Evolutionary conservation across 2,888 invertebrate species (phyloP).

Genomic region (Operophtera brumata): DNA sequence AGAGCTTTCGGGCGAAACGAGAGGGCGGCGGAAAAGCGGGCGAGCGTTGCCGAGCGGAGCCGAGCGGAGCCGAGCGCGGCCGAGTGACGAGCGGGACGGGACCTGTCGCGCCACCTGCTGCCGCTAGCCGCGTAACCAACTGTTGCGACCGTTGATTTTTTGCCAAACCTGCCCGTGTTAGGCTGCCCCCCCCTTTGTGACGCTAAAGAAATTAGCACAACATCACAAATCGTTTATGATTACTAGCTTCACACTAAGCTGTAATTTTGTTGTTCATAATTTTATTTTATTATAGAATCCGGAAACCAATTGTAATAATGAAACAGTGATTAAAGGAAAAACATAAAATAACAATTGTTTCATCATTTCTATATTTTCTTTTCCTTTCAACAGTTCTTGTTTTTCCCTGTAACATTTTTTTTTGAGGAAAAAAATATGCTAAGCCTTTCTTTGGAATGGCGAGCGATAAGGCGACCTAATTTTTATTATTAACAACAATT

Average conservation of each 20-base stretch:
- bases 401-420: no score
- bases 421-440: no score
- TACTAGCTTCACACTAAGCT: constrained; percentile 5
- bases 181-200: constrained; percentile 41
- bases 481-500: no score
- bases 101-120: constrained; percentile 79
- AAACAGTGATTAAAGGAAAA: no score
- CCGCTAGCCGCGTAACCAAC: constrained; percentile 58
- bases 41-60: constrained; percentile 47
- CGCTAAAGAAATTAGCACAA: constrained; percentile 61
- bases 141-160: constrained; percentile 80
- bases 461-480: no score
- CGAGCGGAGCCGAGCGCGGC: constrained; percentile 48
- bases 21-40: constrained; percentile 71
- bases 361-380: no score
- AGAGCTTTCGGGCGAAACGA: constrained; percentile 76
- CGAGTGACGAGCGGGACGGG: constrained; percentile 28
- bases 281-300: no score
- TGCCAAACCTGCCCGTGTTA: constrained; percentile 48
- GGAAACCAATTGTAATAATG: neutral
- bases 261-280: neutral
- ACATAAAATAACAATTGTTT: no score
- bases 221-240: constrained; percentile 19
- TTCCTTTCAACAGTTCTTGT: no score
- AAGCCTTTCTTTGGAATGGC: no score